A percentile compares a stretch with the other conserved stretches of the same genome.
Conservation (phyloP, 1,140 invertebrate genomes). For the Temnothorax curvispinosus region DNA sequence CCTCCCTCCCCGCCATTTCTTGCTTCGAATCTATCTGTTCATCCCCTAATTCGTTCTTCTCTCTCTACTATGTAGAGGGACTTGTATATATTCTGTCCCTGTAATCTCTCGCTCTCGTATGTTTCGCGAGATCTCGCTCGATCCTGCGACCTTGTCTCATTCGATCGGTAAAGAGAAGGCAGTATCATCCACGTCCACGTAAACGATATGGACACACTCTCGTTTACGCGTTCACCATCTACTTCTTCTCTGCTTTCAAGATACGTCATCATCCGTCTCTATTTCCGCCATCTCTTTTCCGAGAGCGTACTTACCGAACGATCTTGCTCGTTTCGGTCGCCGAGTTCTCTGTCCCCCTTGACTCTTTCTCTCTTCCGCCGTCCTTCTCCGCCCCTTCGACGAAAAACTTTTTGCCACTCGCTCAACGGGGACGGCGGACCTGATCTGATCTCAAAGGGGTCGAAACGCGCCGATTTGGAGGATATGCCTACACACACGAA, state of each 20-base stretch:
- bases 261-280: not conserved
- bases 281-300: not conserved
- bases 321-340: conserved; percentile 19
- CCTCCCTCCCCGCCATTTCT: not conserved
- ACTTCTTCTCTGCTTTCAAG: not conserved
- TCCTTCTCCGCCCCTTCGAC: not conserved
- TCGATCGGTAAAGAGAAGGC: not conserved
- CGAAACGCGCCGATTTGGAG: conserved; percentile 25
- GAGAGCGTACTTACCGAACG: conserved; percentile 28
- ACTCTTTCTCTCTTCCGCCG: conserved; percentile 42
- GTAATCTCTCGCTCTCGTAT: not conserved
- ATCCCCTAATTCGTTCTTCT: not conserved
- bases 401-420: conserved; percentile 24
- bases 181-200: not conserved
- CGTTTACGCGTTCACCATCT: conserved; percentile 16
- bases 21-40: not conserved
- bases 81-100: conserved; percentile 40
- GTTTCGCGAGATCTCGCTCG: conserved; percentile 15
- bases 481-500: conserved; percentile 31
- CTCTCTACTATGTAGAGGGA: conserved; percentile 45
- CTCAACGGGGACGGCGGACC: conserved; percentile 35
- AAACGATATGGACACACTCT: not conserved
- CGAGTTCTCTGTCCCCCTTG: conserved; percentile 12
- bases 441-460: conserved; percentile 46
- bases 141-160: conserved; percentile 19